Evolutionary conservation across 1,140 invertebrate species (phyloP), one percentile per base, ranked within the genome.

Genomic region (Vollenhovia emeryi): DNA sequence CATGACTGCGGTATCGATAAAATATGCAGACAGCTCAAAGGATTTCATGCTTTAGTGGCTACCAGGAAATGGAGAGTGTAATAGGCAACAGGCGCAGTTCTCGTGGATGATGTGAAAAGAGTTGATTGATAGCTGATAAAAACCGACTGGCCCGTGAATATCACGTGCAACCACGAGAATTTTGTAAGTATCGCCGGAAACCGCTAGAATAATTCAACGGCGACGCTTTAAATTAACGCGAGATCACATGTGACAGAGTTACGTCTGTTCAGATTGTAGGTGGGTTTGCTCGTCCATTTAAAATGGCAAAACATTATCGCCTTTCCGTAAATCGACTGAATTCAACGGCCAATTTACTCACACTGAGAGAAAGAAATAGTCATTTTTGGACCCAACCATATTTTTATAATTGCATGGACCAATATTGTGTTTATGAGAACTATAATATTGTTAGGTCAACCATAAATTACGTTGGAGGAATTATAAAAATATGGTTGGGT

Each of bases 61-160:
- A 74, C n/a, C 33, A 55, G 50, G 33, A 74, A 74, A 74, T 74
- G 50, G 71, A 74, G 71, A 74, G 50, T 74, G 57, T 74, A 74
- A 74, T 57, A 57, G 71, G 71, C 33, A 74, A 74, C 71, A 57
- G 21, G 21, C 50, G 71, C 33, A 36, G 40, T 69, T 69, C 33
- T 74, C 50, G 18, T 57, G 33, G 30, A 57, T 74, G 33, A 57
- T 74, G 33, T 50, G 62, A 2, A 55, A 74, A 74, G 50, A n/a
- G 71, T 74, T 57, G 71, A 74, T 74, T 57, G 71, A 52, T 55
- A 74, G 50, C 71, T 36, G 57, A 52, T 74, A 57, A 57, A 74
- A 74, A 74, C 21, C 21, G 50, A 55, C 15, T 74, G 33, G 50
- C 33, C 21, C 71, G 30, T 57, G 21, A 74, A 24, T 74, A 74